phyloP scores from a whole-genome alignment of 2,113 vertebrate genomes.

The Gambusia holbrooki region DNA sequence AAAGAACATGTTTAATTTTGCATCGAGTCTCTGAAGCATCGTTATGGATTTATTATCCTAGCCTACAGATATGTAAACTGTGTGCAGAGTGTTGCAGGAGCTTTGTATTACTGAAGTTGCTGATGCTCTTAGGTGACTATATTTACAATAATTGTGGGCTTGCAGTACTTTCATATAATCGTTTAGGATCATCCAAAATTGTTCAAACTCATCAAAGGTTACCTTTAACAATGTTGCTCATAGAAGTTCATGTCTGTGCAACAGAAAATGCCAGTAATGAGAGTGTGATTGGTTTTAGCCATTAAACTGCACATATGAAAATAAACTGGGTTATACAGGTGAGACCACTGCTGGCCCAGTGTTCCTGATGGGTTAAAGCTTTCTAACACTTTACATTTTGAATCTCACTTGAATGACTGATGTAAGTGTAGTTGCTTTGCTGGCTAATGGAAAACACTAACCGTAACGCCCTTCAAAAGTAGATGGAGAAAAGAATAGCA shows the following conservation, averaged over 20 bases:
- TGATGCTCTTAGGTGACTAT: not conserved
- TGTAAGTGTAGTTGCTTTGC: slow-evolving; percentile 18
- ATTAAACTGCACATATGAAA: not conserved
- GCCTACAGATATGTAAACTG: not conserved
- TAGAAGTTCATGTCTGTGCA: not conserved
- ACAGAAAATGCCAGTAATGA: not conserved
- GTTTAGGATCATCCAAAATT: not conserved
- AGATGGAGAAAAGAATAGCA: slow-evolving; percentile 8
- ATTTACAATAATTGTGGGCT: not conserved
- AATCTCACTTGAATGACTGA: slow-evolving; percentile 16
- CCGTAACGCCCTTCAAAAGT: slow-evolving; percentile 22
- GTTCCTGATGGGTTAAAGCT: slow-evolving; percentile 20
- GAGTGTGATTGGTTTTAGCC: not conserved
- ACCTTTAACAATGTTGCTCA: not conserved
- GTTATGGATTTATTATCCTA: not conserved
- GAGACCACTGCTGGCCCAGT: not conserved
- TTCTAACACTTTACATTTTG: slow-evolving; percentile 15
- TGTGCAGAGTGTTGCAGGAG: not conserved
- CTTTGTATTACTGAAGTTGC: not conserved
- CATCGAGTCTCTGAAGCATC: not conserved
- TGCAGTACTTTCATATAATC: not conserved
- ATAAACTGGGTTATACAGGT: slow-evolving; percentile 4
- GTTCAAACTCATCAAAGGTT: not conserved
- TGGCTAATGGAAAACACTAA: slow-evolving; percentile 33
- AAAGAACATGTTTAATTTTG: not conserved